These are phyloP conservation scores for Thermophis baileyi DNA, from an alignment of 2,113 vertebrate genomes.

Conservation along the genomic window DNA sequence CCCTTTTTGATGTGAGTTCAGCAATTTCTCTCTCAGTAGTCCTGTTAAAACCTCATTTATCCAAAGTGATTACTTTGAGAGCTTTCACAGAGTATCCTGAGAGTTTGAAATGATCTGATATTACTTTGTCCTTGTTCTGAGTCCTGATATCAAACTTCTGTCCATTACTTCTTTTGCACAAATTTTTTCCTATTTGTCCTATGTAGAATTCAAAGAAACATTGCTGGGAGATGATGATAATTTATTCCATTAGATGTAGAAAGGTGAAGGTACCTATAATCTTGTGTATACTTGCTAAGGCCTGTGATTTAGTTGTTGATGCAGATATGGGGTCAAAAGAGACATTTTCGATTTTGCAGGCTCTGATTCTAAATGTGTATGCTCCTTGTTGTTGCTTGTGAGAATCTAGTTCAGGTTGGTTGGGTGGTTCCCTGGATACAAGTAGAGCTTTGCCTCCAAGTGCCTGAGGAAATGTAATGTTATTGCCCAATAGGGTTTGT, in stretches of 20 bases:
- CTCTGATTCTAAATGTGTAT: background rate
- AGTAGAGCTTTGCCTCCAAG: background rate
- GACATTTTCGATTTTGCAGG: background rate
- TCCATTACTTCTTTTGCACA: background rate
- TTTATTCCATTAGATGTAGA: background rate
- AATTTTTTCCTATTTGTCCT: background rate
- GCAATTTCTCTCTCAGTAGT: background rate
- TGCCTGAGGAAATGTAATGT: background rate
- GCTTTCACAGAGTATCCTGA: background rate
- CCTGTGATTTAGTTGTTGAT: background rate
- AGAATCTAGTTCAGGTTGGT: background rate
- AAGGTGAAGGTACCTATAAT: background rate
- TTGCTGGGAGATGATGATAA: background rate
- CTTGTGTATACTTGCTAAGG: background rate
- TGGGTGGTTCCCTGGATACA: background rate
- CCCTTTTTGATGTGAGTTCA: background rate
- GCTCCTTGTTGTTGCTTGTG: background rate
- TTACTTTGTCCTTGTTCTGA: background rate
- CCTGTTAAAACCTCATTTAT: background rate
- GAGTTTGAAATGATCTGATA: background rate
- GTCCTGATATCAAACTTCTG: background rate
- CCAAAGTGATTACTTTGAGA: background rate
- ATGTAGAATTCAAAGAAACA: background rate
- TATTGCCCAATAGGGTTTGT: background rate
- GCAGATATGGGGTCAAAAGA: background rate